Conservation (phyloP, 2,888 invertebrate species). For the Cheilosia urbana region DNA sequence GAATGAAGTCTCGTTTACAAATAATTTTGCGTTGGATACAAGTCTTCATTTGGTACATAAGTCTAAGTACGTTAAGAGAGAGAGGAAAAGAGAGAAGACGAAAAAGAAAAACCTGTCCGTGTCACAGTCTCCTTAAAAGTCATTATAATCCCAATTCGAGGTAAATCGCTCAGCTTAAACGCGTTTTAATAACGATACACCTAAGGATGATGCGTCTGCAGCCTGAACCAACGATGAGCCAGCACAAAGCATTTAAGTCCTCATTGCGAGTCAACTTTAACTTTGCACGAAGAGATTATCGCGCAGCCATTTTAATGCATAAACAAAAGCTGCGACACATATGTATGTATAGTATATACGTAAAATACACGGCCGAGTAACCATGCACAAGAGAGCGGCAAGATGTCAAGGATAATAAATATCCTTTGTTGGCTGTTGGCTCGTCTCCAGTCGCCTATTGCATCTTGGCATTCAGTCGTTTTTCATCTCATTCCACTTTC, state of each 20-base stretch:
- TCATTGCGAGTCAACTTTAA: not conserved
- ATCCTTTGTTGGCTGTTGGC: conserved; percentile 50
- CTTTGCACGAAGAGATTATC: conserved; percentile 6
- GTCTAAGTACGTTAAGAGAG: too few species aligned
- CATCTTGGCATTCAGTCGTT: conserved; percentile 46
- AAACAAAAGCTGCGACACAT: conserved; percentile 10
- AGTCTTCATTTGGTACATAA: too few species aligned
- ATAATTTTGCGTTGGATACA: too few species aligned
- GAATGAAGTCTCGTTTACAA: too few species aligned
- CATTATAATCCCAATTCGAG: too few species aligned
- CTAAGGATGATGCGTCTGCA: not conserved
- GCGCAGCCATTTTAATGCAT: conserved; percentile 14
- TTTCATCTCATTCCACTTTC: conserved; percentile 19
- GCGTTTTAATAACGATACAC: not conserved
- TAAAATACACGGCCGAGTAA: not conserved
- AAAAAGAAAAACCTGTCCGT: too few species aligned
- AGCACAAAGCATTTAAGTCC: conserved; percentile 2
- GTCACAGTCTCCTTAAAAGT: too few species aligned
- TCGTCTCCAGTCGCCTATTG: conserved; percentile 33
- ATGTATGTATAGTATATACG: not conserved
- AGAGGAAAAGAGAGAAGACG: too few species aligned
- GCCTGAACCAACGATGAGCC: not conserved
- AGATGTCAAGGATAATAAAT: conserved; percentile 61
- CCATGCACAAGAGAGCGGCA: conserved; percentile 8
- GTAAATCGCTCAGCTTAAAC: not conserved